Evolutionary conservation across 2,113 vertebrate genomes (phyloP).

Genomic region (Aspidoscelis tigris): DNA sequence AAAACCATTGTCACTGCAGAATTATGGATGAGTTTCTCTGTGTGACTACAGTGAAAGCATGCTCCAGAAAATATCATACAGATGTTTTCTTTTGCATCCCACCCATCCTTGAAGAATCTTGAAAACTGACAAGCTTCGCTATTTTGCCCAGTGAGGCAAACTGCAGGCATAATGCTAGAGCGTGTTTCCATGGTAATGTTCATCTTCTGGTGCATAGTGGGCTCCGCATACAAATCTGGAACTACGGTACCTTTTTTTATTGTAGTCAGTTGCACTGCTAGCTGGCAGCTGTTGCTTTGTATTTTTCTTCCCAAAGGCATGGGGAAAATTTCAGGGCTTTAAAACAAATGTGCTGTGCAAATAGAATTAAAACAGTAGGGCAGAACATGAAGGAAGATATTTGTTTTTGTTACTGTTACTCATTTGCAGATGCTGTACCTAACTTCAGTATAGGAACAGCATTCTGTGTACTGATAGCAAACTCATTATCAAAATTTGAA

Average conservation of each 20-base stretch:
- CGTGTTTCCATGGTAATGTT: conserved; percentile 57
- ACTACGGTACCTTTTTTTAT: not conserved
- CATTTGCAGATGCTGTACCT: not conserved
- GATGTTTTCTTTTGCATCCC: conserved; percentile 26
- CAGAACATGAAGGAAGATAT: not conserved
- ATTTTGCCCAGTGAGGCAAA: conserved; percentile 44
- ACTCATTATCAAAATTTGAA: not conserved
- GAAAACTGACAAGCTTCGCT: conserved; percentile 53
- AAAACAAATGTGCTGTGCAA: conserved; percentile 41
- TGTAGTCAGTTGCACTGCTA: conserved; percentile 34
- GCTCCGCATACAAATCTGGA: conserved; percentile 56
- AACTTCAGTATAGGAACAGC: not conserved
- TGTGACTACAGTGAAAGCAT: not conserved
- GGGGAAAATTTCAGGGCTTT: conserved; percentile 44
- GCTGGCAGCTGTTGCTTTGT: conserved; percentile 53
- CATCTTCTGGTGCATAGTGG: conserved; percentile 61
- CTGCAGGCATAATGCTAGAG: conserved; percentile 40
- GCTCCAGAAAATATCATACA: not conserved
- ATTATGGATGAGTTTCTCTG: not conserved
- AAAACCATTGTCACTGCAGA: not conserved
- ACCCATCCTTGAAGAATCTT: conserved; percentile 4
- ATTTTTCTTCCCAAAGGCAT: conserved; percentile 28
- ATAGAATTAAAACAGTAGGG: conserved; percentile 51
- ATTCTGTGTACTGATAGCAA: not conserved
- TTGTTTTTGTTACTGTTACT: not conserved